Conservation (phyloP, 2,113 vertebrate genomes). For the Carlito syrichta region DNA sequence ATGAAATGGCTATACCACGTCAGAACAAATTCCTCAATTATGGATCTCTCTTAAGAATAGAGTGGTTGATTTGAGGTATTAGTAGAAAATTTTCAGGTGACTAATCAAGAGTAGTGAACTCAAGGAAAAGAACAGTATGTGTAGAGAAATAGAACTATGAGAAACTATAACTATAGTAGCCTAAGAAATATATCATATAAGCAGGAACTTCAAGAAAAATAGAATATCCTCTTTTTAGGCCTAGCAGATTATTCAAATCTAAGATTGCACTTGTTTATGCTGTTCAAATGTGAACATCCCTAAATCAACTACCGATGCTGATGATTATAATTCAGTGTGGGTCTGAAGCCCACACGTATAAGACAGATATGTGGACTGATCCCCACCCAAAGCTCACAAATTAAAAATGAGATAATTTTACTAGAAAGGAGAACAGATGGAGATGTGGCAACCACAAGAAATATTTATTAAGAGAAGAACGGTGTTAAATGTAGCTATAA, state of each 20-base stretch:
- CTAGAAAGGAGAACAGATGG: not conserved
- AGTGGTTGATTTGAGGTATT: not conserved
- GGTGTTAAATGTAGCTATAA: not conserved
- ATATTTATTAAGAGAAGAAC: not conserved
- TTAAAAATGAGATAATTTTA: not conserved
- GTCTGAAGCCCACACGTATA: not conserved
- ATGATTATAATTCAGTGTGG: not conserved
- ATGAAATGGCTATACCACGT: not conserved
- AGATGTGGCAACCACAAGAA: not conserved
- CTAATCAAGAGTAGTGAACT: not conserved
- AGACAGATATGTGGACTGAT: not conserved
- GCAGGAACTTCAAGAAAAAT: not conserved
- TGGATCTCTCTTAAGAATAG: not conserved
- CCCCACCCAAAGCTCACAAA: not conserved
- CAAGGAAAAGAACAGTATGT: not conserved
- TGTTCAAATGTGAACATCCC: not conserved
- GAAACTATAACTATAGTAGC: not conserved
- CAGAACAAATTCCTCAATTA: not conserved
- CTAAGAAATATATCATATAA: not conserved
- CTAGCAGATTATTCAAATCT: not conserved
- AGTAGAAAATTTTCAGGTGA: not conserved
- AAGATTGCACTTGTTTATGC: not conserved
- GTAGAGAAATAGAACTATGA: not conserved
- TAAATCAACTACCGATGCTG: not conserved
- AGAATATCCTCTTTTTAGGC: fast-evolving